Conservation (phyloP, 2,113 vertebrate species). For the Vidua chalybeata region DNA sequence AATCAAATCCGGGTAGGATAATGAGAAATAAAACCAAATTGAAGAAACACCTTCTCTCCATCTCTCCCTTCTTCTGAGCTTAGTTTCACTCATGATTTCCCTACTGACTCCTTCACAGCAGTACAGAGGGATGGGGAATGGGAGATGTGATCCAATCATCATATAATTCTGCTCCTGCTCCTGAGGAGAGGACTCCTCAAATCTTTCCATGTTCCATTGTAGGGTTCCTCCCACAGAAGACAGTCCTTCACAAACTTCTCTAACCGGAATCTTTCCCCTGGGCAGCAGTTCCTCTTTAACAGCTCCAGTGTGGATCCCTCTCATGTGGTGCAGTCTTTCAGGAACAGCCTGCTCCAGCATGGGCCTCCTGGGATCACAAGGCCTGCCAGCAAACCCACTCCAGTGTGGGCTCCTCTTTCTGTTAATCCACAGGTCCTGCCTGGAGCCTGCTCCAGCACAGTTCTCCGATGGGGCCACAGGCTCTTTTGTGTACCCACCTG, state of each 20-base stretch:
- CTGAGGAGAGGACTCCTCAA: background rate
- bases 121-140: background rate
- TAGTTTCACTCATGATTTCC: background rate
- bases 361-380: background rate
- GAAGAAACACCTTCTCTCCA: background rate
- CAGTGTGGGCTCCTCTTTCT: background rate
- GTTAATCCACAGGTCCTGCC: background rate
- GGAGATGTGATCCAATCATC: too few relatives aligned
- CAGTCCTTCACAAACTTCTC: background rate
- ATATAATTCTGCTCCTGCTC: background rate
- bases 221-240: too few relatives aligned
- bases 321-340: background rate
- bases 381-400: background rate
- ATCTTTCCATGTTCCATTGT: background rate
- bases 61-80: background rate
- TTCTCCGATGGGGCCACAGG: too few relatives aligned
- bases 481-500: background rate
- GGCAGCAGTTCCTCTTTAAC: background rate
- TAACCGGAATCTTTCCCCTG: background rate
- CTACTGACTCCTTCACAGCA: background rate
- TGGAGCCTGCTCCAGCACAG: background rate
- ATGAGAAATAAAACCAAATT: background rate
- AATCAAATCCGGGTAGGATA: background rate
- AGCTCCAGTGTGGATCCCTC: background rate
- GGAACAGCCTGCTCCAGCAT: rapidly evolving